Percentiles rank a stretch among this genome's conserved stretches.
Evolutionary conservation across 2,797 vertebrate genomes (phyloP).

Genomic region (Ptychadena robeensis): DNA sequence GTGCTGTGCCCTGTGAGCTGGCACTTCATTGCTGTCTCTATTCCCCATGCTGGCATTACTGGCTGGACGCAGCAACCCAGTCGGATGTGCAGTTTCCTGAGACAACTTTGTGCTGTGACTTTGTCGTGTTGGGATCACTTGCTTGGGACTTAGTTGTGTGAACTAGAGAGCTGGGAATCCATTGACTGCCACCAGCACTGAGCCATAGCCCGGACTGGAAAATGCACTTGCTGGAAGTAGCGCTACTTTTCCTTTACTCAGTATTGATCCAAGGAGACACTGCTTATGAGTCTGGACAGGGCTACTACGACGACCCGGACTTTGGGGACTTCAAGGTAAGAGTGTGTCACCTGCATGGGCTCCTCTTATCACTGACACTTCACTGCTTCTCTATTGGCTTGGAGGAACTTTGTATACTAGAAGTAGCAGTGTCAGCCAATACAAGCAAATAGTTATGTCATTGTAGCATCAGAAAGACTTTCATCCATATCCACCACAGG

Average conservation of each 20-base stretch:
- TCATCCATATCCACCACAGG: no score
- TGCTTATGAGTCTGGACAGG: slow-evolving; percentile 83
- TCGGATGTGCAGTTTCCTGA: slow-evolving; percentile 76
- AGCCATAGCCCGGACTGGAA: slow-evolving; percentile 63
- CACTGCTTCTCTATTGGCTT: background rate
- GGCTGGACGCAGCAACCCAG: slow-evolving; percentile 49
- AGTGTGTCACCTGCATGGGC: background rate
- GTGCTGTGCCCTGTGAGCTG: background rate
- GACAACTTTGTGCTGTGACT: slow-evolving; percentile 50
- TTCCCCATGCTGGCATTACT: slow-evolving; percentile 22
- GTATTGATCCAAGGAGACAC: slow-evolving; percentile 73
- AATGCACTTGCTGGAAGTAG: slow-evolving; percentile 78
- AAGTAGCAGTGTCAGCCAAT: background rate
- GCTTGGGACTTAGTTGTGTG: no score
- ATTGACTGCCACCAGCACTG: slow-evolving; percentile 25
- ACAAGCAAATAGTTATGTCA: background rate
- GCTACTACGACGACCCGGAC: slow-evolving; percentile 85
- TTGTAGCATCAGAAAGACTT: background rate
- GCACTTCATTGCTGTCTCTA: background rate
- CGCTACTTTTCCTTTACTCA: slow-evolving; percentile 72
- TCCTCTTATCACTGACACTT: background rate
- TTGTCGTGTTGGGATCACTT: slow-evolving; percentile 60
- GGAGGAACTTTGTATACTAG: background rate
- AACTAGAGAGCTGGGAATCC: slow-evolving; percentile 50
- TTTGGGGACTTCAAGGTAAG: slow-evolving; percentile 84